These are phyloP conservation scores for Anas platyrhynchos DNA, from an alignment of 2,113 vertebrate species.

Conservation along the genomic window DNA sequence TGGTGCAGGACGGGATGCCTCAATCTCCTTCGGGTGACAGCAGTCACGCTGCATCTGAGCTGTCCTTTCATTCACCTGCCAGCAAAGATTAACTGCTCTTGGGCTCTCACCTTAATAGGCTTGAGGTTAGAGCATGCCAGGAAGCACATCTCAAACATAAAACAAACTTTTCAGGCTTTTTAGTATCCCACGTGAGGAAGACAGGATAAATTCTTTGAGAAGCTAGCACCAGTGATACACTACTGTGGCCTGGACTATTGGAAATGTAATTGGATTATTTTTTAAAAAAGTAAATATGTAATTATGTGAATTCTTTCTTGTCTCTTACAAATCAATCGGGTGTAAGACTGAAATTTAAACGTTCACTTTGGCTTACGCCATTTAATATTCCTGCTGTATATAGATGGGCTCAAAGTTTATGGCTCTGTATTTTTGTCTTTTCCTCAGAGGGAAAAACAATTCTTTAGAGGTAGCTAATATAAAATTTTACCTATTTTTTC, in stretches of 20 bases:
- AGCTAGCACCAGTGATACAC: not conserved
- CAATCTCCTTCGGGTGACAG: not conserved
- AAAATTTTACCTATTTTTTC: not conserved
- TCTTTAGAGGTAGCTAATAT: not conserved
- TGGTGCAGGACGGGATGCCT: rapidly evolving
- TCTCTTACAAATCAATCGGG: not conserved
- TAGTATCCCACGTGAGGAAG: not conserved
- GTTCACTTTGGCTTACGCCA: not conserved
- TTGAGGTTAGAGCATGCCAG: not conserved
- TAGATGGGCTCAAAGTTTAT: not conserved
- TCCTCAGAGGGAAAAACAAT: not conserved
- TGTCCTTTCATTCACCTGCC: not conserved
- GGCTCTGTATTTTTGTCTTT: not conserved
- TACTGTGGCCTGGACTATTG: not conserved
- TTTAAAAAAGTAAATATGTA: not conserved
- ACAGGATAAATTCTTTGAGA: not conserved
- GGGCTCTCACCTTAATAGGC: not conserved
- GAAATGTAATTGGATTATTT: not conserved
- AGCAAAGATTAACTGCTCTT: not conserved
- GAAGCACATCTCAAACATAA: not conserved
- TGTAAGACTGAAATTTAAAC: not conserved
- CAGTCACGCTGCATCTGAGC: rapidly evolving
- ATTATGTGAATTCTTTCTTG: not conserved
- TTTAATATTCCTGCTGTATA: not conserved
- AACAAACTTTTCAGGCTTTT: not conserved